Evolutionary conservation across 2,888 invertebrate species (phyloP).

Genomic region (Drosophila fungiperda): DNA sequence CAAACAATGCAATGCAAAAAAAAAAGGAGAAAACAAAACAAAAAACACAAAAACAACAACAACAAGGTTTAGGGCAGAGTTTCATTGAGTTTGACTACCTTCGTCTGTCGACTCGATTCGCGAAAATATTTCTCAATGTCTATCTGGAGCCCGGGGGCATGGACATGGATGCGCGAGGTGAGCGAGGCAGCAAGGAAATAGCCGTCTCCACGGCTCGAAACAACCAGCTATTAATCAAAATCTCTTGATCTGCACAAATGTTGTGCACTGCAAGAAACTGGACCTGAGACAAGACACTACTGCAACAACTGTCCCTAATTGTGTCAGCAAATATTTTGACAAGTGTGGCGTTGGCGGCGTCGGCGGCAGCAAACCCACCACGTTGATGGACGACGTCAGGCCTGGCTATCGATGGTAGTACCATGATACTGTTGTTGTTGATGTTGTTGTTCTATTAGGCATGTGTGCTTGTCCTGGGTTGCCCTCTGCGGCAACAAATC

Average conservation of each 20-base stretch:
- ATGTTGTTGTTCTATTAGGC: slow-evolving; percentile 30
- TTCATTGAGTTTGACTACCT: slow-evolving; percentile 71
- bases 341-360: slow-evolving; percentile 72
- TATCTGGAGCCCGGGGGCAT: slow-evolving; percentile 62
- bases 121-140: slow-evolving; percentile 82
- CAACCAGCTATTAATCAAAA: slow-evolving; percentile 79
- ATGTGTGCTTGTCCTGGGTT: slow-evolving; percentile 33
- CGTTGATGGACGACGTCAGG: slow-evolving; percentile 70
- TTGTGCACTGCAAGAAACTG: slow-evolving; percentile 67
- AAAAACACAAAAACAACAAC: neutral
- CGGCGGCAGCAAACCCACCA: slow-evolving; percentile 56
- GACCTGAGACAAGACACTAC: neutral
- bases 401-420: slow-evolving; percentile 36
- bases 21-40: neutral
- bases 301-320: slow-evolving; percentile 49
- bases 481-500: slow-evolving; percentile 38
- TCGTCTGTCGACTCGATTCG: slow-evolving; percentile 76
- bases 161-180: slow-evolving; percentile 24
- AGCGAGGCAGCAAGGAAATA: slow-evolving; percentile 37
- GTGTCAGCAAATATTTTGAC: slow-evolving; percentile 55
- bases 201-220: slow-evolving; percentile 43
- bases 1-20: slow-evolving; percentile 2
- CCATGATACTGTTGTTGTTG: slow-evolving; percentile 8
- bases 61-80: slow-evolving; percentile 21
- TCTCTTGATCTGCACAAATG: slow-evolving; percentile 76